phyloP scores from a whole-genome alignment of 2,797 vertebrate species.

The Threskiornis aethiopicus region DNA sequence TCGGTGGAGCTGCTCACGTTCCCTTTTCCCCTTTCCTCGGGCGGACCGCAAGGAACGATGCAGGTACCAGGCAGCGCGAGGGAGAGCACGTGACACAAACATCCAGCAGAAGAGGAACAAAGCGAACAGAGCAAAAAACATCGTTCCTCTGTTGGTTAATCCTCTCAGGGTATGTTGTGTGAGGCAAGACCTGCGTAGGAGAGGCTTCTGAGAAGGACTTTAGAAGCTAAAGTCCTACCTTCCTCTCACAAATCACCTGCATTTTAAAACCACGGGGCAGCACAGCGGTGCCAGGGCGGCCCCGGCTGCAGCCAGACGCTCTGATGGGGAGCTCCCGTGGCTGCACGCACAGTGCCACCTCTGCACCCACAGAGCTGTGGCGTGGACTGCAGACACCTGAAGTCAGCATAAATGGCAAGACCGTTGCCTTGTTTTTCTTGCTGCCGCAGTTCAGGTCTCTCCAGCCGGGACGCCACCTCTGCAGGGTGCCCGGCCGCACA shows the following conservation, averaged over 20 bases:
- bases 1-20: background rate
- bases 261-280: background rate
- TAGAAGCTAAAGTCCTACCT: background rate
- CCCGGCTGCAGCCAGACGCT: background rate
- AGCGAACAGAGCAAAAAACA: background rate
- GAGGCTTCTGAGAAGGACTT: background rate
- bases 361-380: fast-evolving
- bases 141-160: background rate
- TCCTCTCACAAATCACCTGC: background rate
- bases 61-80: background rate
- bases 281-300: background rate
- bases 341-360: background rate
- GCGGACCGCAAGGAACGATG: background rate
- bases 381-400: fast-evolving
- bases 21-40: background rate
- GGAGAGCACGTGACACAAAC: background rate
- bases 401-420: background rate
- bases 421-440: background rate
- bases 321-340: fast-evolving
- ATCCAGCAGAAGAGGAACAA: background rate
- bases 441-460: background rate
- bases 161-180: background rate
- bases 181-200: background rate
- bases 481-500: background rate
- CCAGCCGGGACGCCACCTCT: background rate